Conservation (phyloP, 37 sponge, comb jelly and placozoan genomes). For the Corticium candelabrum region DNA sequence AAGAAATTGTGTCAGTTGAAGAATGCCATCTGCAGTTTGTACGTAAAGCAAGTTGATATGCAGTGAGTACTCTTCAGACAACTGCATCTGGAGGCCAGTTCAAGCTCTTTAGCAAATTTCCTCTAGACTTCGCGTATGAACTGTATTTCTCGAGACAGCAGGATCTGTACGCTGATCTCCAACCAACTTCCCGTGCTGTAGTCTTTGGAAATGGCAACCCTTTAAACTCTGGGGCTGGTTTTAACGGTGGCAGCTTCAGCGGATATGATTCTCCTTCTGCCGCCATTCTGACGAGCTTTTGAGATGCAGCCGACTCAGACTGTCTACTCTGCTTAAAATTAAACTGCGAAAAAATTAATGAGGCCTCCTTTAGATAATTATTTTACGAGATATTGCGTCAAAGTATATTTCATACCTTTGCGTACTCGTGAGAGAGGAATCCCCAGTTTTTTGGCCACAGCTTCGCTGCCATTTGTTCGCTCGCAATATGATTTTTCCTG, state of each 20-base stretch:
- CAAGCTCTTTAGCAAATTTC: constrained; percentile 50
- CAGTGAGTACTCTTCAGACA: no score
- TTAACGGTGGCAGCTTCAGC: constrained; percentile 60
- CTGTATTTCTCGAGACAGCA: constrained; percentile 54
- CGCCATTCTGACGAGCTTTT: constrained; percentile 1
- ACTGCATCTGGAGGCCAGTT: constrained; percentile 79
- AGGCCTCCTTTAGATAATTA: neutral
- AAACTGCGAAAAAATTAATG: neutral
- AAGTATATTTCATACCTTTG: constrained; percentile 32
- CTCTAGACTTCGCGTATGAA: constrained; percentile 48
- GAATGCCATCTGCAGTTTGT: no score
- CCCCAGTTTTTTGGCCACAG: constrained; percentile 62
- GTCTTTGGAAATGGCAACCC: constrained; percentile 46
- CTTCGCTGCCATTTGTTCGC: constrained; percentile 33
- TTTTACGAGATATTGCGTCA: neutral
- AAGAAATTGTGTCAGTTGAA: no score
- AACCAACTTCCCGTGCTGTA: constrained; percentile 59
- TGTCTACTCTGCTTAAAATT: neutral
- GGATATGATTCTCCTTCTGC: constrained; percentile 3
- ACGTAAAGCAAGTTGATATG: no score
- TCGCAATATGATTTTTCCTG: constrained; percentile 70
- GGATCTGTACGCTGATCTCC: constrained; percentile 35
- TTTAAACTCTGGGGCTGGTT: constrained; percentile 21
- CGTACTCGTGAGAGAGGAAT: constrained; percentile 45
- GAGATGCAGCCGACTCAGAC: no score